Evolutionary conservation across 2,797 vertebrate species (phyloP), one percentile per base, ranked within the genome.

Genomic region (Siniperca obscura): DNA sequence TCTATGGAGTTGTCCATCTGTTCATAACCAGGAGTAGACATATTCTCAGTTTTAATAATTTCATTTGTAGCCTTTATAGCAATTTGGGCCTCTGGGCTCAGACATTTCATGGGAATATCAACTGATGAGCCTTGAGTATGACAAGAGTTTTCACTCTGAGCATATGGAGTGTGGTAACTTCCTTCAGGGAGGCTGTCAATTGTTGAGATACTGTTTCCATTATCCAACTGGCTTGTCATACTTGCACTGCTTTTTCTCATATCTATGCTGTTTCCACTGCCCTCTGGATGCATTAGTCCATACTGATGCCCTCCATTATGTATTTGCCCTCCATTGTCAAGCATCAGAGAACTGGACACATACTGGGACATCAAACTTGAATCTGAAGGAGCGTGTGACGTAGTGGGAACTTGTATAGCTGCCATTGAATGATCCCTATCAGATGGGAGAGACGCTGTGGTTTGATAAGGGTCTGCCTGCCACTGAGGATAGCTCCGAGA

Each of bases 331-430:
- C 91, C 94, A 70, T 94, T 94, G 90, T 95, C 95, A 25, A 96
- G 95, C 94, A 96, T 96, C 65, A 96, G 89, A 77, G 96, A 96
- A 81, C 91, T 96, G 38, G 96, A 96, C 71, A 96, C 93, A 72
- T 96, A 96, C 86, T 96, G 95, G 70, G 96, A 96, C 92, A 96
- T 95, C 80, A 96, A 93, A 92, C 94, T 95, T 64, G 95, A 93
- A 82, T 95, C 94, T 78, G 93, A 92, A 62, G 93, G 92, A 76
- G 86, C 72, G 1, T 93, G 79, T 60, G 92, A 90, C 38, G 83
- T 76, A 38, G 79, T 25, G 14, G 87, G 84, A 67, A 88, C 84
- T 25, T 94, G 93, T 77, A 90, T 81, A 91, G 91, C 87, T 87
- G 92, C 78, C 86, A 92, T 70, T 64, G 89, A 74, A 73, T 90